Evolutionary conservation across 2,797 vertebrate genomes (phyloP), one percentile per base, ranked within the genome.

Genomic region (Perodicticus potto): DNA sequence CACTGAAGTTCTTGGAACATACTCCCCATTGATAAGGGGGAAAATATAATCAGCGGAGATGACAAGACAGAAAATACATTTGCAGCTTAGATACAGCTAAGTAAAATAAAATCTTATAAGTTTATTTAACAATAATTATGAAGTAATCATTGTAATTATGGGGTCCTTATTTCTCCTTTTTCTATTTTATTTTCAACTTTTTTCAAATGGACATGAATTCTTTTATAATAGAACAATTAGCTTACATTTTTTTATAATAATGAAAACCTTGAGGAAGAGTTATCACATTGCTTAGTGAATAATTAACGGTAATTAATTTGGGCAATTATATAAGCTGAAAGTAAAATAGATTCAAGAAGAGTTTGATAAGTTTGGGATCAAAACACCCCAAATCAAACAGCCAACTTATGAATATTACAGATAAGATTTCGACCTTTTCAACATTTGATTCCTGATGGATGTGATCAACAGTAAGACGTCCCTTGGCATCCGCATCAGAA

Each of bases 151-250:
- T 85, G 8, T 29, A 89, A 59, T 43, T 72, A 74, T 23, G 55
- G 13, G 32, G 37, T 8, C 34, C 32, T 27, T 53, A 53, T 14
- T 53, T 16, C 11, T 32, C 2, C 13, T 49, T 77, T 77, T 90
- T 29, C 81, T 45, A 63, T 89, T 83, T 93, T 53, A 76, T 82
- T 86, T 94, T 63, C 61, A 65, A 45, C 65, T 45, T 45, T 45
- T 43, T 45, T 45, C 65, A 27, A 69, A 40, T 59, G 76, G 23
- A 19, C 5, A 12, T 61, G 34, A 81, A 81, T 92, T 85, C 34
- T 94, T 89, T 89, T 93, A 61, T 86, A 57, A 49, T 70, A 40
- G 34, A 94, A 94, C 89, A 43, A 32, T 63, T 63, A 43, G 27
- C 11, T 69, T 89, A 19, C 82, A 32, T 34, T 10, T 7, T 34